phyloP scores from a whole-genome alignment of 2,113 vertebrate species.

The Epinephelus cyanopodus region DNA sequence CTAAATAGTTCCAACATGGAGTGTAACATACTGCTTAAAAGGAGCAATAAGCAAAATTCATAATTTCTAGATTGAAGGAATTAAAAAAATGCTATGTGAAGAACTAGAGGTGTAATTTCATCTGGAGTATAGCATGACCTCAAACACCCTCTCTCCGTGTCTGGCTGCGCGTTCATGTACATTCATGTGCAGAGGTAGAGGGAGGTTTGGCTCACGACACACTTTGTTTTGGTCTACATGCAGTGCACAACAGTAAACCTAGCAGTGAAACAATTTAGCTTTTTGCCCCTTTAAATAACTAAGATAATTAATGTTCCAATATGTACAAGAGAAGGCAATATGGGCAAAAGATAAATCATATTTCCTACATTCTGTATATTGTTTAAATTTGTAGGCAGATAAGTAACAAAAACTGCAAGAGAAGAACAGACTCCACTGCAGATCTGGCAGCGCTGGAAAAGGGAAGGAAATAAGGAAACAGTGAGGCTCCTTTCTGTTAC shows the following conservation, averaged over 20 bases:
- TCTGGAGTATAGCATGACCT: no score
- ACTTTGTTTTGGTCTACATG: no score
- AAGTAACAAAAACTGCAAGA: not conserved
- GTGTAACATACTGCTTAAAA: not conserved
- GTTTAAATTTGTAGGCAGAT: not conserved
- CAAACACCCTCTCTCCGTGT: no score
- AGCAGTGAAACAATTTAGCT: no score
- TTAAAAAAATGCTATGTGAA: no score
- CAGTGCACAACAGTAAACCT: no score
- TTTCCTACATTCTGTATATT: not conserved
- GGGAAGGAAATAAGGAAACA: conserved; percentile 3
- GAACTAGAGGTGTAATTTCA: no score
- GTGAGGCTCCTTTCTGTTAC: not conserved
- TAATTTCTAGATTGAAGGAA: no score
- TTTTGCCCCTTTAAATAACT: not conserved
- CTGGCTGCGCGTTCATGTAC: no score
- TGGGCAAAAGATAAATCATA: not conserved
- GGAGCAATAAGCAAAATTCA: no score
- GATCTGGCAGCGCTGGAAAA: not conserved
- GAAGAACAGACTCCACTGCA: not conserved
- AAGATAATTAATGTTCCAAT: not conserved
- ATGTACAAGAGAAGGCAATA: not conserved
- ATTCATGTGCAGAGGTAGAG: no score
- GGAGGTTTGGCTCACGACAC: no score
- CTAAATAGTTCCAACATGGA: not conserved